Base-by-base conservation (phyloP, 2,888 invertebrate genomes). In the Dryobota labecula region DNA sequence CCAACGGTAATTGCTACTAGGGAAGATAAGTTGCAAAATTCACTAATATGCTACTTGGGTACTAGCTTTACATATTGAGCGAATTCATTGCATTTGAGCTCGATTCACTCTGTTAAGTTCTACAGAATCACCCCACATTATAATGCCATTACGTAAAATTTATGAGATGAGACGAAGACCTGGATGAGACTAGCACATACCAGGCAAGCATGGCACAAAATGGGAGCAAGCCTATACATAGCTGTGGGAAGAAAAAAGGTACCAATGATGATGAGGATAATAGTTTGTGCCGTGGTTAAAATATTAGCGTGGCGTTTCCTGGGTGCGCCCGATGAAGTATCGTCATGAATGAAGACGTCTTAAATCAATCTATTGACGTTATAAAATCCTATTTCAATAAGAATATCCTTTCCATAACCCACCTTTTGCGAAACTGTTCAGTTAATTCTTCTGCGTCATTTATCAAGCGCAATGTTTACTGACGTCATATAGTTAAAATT, bases 401-500 rank as follows among this genome's bases (percentile, higher is more conserved):
- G 49, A 18, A 49, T 9, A 49, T 69, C 43, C 27, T 36, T 36
- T 38, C n/a, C 5, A 43, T 18, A 67, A 36, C 2, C 4, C 13
- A 24, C n/a, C n/a, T 30, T 51, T 45, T 33, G 11, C 27, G 33
- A 41, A 62, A 70, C 30, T 47, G n/a, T 49, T 56, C 4, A 61
- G 64, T 70, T 43, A 27, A 70, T 41, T 36, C 36, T 27, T 62
- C 20, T 66, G 30, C 78, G 73, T 78, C 76, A 73, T 58, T 51
- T 51, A 54, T n/a, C 41, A 76, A 27, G n/a, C 45, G 45, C 24
- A 30, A 78, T 53, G n/a, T 24, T 54, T 27, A 1, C 15, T 72
- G 72, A 77, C 78, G 78, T 72, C 38, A 33, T 20, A 49, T 13
- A 53, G 43, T 43, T 76, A 53, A 72, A 65, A 72, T 76, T 77